Evolutionary conservation across 2,888 invertebrate genomes (phyloP).

Genomic region (Synanthedon myopaeformis): DNA sequence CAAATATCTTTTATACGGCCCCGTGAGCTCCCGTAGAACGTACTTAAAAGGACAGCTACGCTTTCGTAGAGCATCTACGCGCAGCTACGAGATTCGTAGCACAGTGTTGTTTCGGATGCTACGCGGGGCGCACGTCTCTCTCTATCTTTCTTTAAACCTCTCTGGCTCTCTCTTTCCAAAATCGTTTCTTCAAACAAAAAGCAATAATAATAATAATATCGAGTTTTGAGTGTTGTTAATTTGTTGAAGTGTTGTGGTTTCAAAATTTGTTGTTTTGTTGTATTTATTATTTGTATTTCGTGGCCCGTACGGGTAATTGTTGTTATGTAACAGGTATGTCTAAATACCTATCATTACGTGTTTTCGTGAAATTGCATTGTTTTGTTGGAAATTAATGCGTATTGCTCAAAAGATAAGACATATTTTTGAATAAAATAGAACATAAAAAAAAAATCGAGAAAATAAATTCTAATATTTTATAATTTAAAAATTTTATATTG

Average conservation of each 20-base stretch:
- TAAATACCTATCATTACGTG: conserved; percentile 1
- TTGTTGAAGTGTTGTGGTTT: neutral
- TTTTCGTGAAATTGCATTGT: neutral
- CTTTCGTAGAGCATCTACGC: conserved; percentile 14
- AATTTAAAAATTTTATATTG: no score
- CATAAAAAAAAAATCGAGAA: no score
- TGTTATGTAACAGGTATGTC: conserved; percentile 21
- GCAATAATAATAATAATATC: conserved; percentile 2
- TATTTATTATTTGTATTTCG: neutral
- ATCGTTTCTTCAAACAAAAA: conserved; percentile 4
- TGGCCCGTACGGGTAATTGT: neutral
- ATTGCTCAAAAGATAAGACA: neutral
- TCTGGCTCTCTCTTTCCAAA: conserved; percentile 10
- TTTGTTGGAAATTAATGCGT: neutral
- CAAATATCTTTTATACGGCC: neutral
- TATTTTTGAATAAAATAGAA: neutral
- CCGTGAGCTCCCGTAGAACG: neutral
- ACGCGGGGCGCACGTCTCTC: conserved; percentile 15
- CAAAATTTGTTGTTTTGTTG: neutral
- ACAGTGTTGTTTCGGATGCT: conserved; percentile 11
- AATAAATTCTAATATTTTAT: no score
- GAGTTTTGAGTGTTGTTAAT: neutral
- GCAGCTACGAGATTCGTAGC: conserved; percentile 15
- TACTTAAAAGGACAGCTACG: neutral
- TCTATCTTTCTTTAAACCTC: conserved; percentile 14